These are phyloP conservation scores for Drosophila obscura DNA, from an alignment of 1,140 invertebrate species.

Conservation along the genomic window DNA sequence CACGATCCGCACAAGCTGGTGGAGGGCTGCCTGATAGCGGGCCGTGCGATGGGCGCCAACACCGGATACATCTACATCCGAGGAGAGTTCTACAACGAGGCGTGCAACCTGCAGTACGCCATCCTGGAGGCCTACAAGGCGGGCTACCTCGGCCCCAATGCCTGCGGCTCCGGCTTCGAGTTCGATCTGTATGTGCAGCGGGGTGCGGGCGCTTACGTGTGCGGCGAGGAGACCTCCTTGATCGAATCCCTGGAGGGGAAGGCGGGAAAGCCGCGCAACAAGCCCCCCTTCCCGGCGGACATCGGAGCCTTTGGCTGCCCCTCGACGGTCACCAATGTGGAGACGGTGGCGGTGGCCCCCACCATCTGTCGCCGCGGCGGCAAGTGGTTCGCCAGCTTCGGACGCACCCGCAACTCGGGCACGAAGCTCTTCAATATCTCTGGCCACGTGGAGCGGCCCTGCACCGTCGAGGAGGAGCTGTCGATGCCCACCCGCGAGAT, in stretches of 20 bases:
- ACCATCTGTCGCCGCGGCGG: constrained; percentile 90
- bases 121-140: constrained; percentile 90
- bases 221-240: constrained; percentile 92
- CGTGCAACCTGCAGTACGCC: constrained; percentile 89
- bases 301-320: constrained; percentile 91
- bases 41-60: constrained; percentile 88
- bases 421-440: constrained; percentile 92
- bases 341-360: constrained; percentile 85
- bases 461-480: constrained; percentile 88
- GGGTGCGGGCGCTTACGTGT: constrained; percentile 92
- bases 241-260: constrained; percentile 92
- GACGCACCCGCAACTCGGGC: constrained; percentile 89
- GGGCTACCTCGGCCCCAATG: constrained; percentile 90
- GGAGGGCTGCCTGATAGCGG: constrained; percentile 90
- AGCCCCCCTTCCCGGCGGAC: constrained; percentile 92
- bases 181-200: constrained; percentile 91
- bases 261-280: constrained; percentile 89
- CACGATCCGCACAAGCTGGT: constrained; percentile 91
- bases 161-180: constrained; percentile 90
- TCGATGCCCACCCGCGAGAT: constrained; percentile 69
- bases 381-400: constrained; percentile 90
- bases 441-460: constrained; percentile 91
- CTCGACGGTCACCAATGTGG: constrained; percentile 94
- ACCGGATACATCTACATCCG: constrained; percentile 92
- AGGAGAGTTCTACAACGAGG: constrained; percentile 93